Base-by-base conservation (phyloP, 64 coral and sea anemone genomes). In the Montipora sp. region DNA sequence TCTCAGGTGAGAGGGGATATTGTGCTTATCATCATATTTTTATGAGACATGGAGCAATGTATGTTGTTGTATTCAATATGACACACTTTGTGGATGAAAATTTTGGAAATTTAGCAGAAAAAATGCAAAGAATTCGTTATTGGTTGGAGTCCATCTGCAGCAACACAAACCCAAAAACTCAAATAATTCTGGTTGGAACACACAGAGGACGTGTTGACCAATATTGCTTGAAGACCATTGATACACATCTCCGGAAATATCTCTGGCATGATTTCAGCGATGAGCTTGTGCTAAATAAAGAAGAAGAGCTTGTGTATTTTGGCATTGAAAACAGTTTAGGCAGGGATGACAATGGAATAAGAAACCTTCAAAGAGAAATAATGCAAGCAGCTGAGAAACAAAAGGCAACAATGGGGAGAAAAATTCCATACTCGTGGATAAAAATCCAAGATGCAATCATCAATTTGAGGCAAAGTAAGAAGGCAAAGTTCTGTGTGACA, bases 1-100 rank as follows among this genome's bases (percentile, higher is more conserved):
- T 93, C 84, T 61, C 91, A 68, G 91, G 91, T 10, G 76, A 93
- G 53, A 73, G 87, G 50, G 91, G 78, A 47, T 93, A 93, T 36
- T 88, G 80, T 48, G 71, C 68, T 74, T 94, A 94, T n/a, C 92
- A 94, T 55, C 77, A 89, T 55, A 83, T 94, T 44, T 94, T 94
- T 58, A 78, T 94, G 60, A 94, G 82, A 72, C 79, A 66, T 10
- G 48, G 69, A 4, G 92, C 92, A 19, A 80, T 94, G 68, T 89
- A 94, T 69, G 12, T 94, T 77, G 79, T 94, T 89, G 87, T 94
- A 2, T 94, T 94, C 59, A 94, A 94, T 55, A 83, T 76, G 19
- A 8, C 19, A 81, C 77, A 80, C 46, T 89, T 89, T 43, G 20
- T 80, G 69, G 47, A 75, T 43, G 51, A 69, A 7, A 83, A 89